A percentile compares a stretch with the other conserved stretches of the same genome.
These are phyloP conservation scores for Sphenodon punctatus DNA, from an alignment of 2,797 vertebrate species.

Conservation along the genomic window DNA sequence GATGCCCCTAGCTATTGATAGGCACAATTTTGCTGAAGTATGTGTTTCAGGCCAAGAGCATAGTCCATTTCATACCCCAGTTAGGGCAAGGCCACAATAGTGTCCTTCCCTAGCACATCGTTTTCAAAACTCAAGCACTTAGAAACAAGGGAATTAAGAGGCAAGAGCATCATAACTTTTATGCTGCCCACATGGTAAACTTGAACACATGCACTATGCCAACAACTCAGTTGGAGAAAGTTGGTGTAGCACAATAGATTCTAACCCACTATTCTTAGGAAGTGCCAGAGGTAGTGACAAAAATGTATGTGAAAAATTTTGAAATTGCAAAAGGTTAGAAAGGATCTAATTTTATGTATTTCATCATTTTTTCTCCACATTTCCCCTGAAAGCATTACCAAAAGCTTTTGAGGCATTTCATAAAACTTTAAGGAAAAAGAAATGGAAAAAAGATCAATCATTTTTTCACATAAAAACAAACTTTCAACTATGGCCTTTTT, in stretches of 20 bases:
- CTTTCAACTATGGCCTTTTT: too few species aligned
- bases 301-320: too few species aligned
- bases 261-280: background rate
- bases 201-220: background rate
- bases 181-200: background rate
- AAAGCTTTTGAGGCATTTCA: too few species aligned
- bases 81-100: background rate
- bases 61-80: background rate
- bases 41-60: background rate
- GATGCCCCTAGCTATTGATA: background rate
- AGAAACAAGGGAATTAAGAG: background rate
- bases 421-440: too few species aligned
- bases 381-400: too few species aligned
- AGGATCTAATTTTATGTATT: background rate
- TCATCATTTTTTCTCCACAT: too few species aligned
- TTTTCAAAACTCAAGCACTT: accelerated
- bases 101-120: background rate
- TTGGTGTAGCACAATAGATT: background rate
- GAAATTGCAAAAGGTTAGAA: too few species aligned
- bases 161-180: background rate
- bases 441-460: too few species aligned
- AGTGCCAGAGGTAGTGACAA: background rate
- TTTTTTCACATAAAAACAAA: too few species aligned
- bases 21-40: background rate
- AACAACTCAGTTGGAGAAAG: background rate